These are phyloP conservation scores for Leptodactylus fallax DNA, from an alignment of 2,797 vertebrate genomes.

Conservation along the genomic window DNA sequence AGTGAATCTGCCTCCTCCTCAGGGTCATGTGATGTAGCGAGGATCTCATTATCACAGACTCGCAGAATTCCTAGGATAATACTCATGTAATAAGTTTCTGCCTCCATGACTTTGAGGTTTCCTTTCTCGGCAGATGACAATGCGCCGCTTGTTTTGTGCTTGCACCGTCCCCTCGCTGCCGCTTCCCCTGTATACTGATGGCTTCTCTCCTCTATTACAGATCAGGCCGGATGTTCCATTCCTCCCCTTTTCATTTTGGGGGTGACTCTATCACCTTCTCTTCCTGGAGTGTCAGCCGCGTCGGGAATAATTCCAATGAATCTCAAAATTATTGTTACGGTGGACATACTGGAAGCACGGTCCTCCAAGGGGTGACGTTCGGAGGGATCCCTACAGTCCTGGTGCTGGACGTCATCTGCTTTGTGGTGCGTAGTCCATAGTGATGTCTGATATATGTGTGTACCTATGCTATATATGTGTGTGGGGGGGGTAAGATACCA, in stretches of 20 bases:
- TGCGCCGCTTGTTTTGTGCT: not conserved
- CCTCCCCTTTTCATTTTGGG: conserved; percentile 66
- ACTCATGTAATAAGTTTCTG: not conserved
- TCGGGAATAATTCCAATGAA: conserved; percentile 64
- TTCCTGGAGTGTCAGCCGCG: conserved; percentile 44
- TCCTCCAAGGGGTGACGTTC: conserved; percentile 85
- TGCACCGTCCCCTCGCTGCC: not conserved
- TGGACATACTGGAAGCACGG: conserved; percentile 78
- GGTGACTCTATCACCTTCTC: conserved; percentile 64
- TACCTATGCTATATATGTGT: too few relatives aligned
- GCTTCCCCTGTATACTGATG: not conserved
- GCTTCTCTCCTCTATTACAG: conserved; percentile 52
- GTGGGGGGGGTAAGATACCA: not conserved
- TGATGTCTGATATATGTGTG: too few relatives aligned
- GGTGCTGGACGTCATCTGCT: conserved; percentile 86
- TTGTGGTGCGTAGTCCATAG: conserved; percentile 63
- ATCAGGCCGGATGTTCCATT: conserved; percentile 64
- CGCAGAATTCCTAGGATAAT: not conserved
- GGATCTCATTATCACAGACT: not conserved
- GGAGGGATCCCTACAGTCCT: conserved; percentile 91
- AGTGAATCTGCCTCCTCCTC: not conserved
- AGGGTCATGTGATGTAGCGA: not conserved
- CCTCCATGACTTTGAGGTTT: too few relatives aligned
- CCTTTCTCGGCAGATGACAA: not conserved
- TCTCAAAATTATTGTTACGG: conserved; percentile 82